These are phyloP conservation scores for Microcaecilia unicolor DNA, from an alignment of 2,797 vertebrate species.

Conservation along the genomic window DNA sequence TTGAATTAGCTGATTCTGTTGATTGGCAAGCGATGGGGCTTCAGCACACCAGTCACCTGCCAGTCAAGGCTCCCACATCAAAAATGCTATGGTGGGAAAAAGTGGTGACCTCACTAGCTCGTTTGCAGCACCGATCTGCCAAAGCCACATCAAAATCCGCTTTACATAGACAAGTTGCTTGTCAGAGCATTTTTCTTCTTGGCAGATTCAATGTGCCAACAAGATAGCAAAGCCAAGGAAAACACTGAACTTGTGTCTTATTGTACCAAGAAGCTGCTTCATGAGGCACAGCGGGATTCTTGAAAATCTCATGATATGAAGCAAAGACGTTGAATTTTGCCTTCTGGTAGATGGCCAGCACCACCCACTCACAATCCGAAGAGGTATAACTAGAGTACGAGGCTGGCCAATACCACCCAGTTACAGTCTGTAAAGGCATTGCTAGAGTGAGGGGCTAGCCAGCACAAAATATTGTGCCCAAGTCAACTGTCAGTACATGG, in stretches of 20 bases:
- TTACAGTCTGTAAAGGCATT: not conserved
- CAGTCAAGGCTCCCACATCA: not conserved
- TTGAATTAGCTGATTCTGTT: not conserved
- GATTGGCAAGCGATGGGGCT: not conserved
- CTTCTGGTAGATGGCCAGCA: not conserved
- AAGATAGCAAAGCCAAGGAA: not conserved
- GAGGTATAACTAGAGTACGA: not conserved
- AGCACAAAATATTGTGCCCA: not conserved
- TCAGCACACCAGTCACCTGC: not conserved
- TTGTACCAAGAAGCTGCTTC: not conserved
- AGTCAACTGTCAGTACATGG: not conserved
- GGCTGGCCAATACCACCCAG: constrained; percentile 2
- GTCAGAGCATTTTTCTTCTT: constrained; percentile 7
- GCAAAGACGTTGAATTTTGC: not conserved
- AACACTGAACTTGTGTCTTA: not conserved
- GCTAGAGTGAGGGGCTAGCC: not conserved
- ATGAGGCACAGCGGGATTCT: not conserved
- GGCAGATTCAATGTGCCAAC: not conserved
- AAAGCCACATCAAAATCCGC: not conserved
- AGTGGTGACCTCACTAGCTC: not conserved
- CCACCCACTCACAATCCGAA: not conserved
- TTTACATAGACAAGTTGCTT: not conserved
- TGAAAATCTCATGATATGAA: not conserved
- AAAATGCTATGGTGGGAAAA: not conserved
- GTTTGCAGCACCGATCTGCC: not conserved